Evolutionary conservation across 2,113 vertebrate genomes (phyloP).

Genomic region (Peucedramus taeniatus): DNA sequence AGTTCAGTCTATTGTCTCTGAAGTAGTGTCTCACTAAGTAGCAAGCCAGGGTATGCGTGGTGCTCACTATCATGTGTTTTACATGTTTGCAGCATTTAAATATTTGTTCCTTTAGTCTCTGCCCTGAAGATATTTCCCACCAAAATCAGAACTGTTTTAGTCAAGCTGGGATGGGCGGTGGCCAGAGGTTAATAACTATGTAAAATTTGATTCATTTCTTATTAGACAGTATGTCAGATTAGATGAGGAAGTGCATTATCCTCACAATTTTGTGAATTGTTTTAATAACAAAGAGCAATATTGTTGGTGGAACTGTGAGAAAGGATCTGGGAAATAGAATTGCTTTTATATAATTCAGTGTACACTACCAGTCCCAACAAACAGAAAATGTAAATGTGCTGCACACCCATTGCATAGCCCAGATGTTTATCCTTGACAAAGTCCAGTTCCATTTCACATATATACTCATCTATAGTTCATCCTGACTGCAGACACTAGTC

Average conservation of each 20-base stretch:
- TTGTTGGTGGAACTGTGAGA: background rate
- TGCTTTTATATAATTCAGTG: background rate
- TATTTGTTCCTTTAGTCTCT: background rate
- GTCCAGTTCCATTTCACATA: background rate
- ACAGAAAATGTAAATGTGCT: background rate
- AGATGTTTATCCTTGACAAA: background rate
- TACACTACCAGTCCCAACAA: background rate
- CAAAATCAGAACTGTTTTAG: background rate
- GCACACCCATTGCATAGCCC: background rate
- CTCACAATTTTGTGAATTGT: background rate
- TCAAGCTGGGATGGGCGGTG: background rate
- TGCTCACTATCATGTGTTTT: background rate
- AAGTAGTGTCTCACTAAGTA: background rate
- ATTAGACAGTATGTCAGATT: background rate
- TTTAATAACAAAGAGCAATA: background rate
- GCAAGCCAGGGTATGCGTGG: rapidly evolving
- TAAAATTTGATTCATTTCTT: background rate
- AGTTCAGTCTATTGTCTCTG: background rate
- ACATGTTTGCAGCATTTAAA: background rate
- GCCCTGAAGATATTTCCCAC: background rate
- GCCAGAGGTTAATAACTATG: background rate
- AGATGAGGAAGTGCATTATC: background rate
- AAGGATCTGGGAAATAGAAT: background rate
- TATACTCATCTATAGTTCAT: background rate
- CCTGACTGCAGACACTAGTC: background rate